Percentiles rank a stretch among this genome's conserved stretches.
Conservation (phyloP, 2,113 vertebrate species). For the Ophiodon elongatus region DNA sequence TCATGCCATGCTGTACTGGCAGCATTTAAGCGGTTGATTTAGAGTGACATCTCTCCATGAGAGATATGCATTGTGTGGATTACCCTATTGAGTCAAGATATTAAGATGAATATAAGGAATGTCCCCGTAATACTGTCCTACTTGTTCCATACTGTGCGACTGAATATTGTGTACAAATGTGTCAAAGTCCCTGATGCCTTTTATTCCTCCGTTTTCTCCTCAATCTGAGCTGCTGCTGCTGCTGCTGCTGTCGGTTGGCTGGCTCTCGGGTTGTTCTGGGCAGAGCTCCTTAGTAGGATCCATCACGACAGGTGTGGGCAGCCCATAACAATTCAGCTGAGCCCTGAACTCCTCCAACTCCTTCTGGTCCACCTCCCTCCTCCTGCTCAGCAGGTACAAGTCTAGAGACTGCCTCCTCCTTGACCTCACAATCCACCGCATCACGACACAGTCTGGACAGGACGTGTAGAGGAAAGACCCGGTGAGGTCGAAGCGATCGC, state of each 20-base stretch:
- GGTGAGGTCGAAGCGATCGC: constrained; percentile 45
- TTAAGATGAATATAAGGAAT: background rate
- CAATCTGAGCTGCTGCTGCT: constrained; percentile 11
- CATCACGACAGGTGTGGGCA: constrained; percentile 55
- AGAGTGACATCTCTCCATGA: background rate
- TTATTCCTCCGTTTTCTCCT: background rate
- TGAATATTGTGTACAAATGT: background rate
- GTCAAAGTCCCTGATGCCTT: background rate
- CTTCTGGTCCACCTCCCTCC: constrained; percentile 45
- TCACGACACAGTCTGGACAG: constrained; percentile 68
- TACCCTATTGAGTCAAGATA: background rate
- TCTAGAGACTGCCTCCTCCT: constrained; percentile 35
- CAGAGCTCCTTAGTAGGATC: constrained; percentile 57
- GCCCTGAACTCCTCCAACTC: constrained; percentile 66
- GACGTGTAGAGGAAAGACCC: constrained; percentile 38
- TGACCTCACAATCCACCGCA: constrained; percentile 60
- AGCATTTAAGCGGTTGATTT: background rate
- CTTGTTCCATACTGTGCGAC: background rate
- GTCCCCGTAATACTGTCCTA: background rate
- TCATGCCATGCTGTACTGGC: background rate
- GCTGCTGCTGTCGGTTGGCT: background rate
- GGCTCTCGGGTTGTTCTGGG: constrained; percentile 35
- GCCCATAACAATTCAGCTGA: constrained; percentile 57
- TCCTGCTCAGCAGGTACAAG: constrained; percentile 67
- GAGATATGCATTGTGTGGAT: background rate